phyloP scores from a whole-genome alignment of 2,888 invertebrate genomes.

The Clitarchus hookeri region DNA sequence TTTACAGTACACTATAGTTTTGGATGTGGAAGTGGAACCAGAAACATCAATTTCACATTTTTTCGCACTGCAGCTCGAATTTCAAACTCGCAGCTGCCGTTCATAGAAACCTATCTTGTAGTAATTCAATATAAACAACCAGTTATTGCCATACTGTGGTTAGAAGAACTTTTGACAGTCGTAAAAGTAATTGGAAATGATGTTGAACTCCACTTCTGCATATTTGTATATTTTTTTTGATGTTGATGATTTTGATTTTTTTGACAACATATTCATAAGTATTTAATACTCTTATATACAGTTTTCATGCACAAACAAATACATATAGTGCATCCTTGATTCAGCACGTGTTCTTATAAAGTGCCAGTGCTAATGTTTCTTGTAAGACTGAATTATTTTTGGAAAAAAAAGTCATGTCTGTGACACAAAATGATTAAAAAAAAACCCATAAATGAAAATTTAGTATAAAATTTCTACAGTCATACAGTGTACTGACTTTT shows the following conservation, averaged over 20 bases:
- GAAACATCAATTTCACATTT: background rate
- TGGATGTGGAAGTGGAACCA: background rate
- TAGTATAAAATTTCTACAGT: too few relatives aligned
- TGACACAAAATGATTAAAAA: too few relatives aligned
- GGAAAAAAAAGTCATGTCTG: too few relatives aligned
- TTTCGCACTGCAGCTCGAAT: too few relatives aligned
- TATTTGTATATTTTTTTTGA: background rate
- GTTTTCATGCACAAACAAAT: slow-evolving; percentile 2
- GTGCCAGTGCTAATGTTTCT: background rate
- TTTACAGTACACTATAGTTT: slow-evolving; percentile 6
- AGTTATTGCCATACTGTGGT: too few relatives aligned
- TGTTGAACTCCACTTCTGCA: background rate
- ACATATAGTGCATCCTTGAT: background rate
- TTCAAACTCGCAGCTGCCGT: too few relatives aligned
- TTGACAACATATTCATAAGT: background rate
- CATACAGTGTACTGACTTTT: too few relatives aligned
- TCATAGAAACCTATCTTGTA: too few relatives aligned
- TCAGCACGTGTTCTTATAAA: background rate
- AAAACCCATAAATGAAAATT: too few relatives aligned
- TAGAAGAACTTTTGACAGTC: too few relatives aligned
- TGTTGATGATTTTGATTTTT: background rate
- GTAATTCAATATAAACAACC: too few relatives aligned
- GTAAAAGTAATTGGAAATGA: background rate
- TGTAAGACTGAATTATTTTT: too few relatives aligned
- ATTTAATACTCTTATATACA: slow-evolving; percentile 3